These are phyloP conservation scores for Ptychodera flava DNA, from an alignment of 35 echinoderm and acorn worm genomes.

Conservation along the genomic window DNA sequence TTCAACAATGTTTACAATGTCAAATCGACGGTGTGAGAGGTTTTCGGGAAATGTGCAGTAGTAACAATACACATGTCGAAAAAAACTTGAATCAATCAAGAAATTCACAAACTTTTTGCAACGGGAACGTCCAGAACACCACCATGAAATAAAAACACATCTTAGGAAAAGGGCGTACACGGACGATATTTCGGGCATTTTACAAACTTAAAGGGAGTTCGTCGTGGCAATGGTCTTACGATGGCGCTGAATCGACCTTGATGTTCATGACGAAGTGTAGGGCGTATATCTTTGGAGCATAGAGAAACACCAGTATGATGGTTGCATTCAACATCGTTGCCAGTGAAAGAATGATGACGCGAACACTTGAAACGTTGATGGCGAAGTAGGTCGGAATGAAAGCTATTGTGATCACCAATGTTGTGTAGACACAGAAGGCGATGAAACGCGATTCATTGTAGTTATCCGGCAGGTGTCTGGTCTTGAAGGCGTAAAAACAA, in stretches of 20 bases:
- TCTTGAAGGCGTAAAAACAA: slow-evolving; percentile 87
- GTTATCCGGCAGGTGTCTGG: slow-evolving; percentile 87
- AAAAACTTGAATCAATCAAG: too few species aligned
- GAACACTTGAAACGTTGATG: slow-evolving; percentile 43
- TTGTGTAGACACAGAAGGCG: slow-evolving; percentile 82
- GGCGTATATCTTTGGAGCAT: slow-evolving; percentile 84
- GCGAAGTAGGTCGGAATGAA: slow-evolving; percentile 87
- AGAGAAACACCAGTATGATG: slow-evolving; percentile 75
- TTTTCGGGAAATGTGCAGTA: too few species aligned
- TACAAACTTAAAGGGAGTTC: too few species aligned
- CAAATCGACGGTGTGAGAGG: too few species aligned
- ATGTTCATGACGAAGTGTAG: slow-evolving; percentile 68
- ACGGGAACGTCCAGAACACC: too few species aligned
- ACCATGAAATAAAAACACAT: too few species aligned
- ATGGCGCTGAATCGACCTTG: slow-evolving; percentile 6
- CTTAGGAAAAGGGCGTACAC: too few species aligned
- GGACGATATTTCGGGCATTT: too few species aligned
- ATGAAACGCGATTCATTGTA: slow-evolving; percentile 97
- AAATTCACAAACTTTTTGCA: too few species aligned
- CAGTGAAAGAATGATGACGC: slow-evolving; percentile 46
- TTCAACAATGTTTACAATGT: too few species aligned
- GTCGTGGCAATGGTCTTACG: too few species aligned
- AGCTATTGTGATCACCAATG: slow-evolving; percentile 59
- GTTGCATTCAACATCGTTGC: slow-evolving; percentile 86
- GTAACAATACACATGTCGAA: too few species aligned